Evolutionary conservation across 1,140 invertebrate genomes (phyloP).

Genomic region (Pogonus chalceus): DNA sequence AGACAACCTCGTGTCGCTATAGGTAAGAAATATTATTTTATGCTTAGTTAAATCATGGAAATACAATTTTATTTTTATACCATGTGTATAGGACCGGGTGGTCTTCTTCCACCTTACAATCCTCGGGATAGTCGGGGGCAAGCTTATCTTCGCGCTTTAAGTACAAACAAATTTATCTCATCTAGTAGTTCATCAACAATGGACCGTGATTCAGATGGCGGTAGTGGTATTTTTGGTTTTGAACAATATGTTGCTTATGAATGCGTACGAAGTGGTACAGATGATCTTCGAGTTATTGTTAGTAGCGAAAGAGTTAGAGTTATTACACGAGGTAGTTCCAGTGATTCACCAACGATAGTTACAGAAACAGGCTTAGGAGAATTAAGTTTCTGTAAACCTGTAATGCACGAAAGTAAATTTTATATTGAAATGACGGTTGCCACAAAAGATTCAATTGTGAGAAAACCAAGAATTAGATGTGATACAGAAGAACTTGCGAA

Average conservation of each 20-base stretch:
- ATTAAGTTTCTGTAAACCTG: background rate
- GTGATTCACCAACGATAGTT: slow-evolving; percentile 43
- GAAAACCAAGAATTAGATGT: slow-evolving; percentile 70
- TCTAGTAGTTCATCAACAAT: background rate
- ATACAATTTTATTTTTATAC: no score
- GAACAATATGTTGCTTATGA: slow-evolving; percentile 59
- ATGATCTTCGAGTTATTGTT: slow-evolving; percentile 63
- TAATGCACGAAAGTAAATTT: slow-evolving; percentile 28
- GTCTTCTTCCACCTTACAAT: slow-evolving; percentile 72
- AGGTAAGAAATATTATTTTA: no score
- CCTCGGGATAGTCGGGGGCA: slow-evolving; percentile 70
- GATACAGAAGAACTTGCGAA: slow-evolving; percentile 68
- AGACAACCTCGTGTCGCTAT: slow-evolving; percentile 66
- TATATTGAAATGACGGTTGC: slow-evolving; percentile 71
- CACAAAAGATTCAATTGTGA: slow-evolving; percentile 38
- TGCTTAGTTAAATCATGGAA: no score
- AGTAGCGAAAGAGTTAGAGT: slow-evolving; percentile 70
- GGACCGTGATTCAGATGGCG: background rate
- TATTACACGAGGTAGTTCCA: slow-evolving; percentile 41
- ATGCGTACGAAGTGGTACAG: slow-evolving; percentile 55
- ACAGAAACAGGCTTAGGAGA: slow-evolving; percentile 57
- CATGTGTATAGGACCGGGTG: slow-evolving; percentile 78
- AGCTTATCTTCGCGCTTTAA: slow-evolving; percentile 41
- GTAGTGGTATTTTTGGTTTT: background rate
- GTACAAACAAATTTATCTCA: background rate